These are phyloP conservation scores for Lypha dubia DNA, from an alignment of 2,888 invertebrate genomes.

Conservation along the genomic window DNA sequence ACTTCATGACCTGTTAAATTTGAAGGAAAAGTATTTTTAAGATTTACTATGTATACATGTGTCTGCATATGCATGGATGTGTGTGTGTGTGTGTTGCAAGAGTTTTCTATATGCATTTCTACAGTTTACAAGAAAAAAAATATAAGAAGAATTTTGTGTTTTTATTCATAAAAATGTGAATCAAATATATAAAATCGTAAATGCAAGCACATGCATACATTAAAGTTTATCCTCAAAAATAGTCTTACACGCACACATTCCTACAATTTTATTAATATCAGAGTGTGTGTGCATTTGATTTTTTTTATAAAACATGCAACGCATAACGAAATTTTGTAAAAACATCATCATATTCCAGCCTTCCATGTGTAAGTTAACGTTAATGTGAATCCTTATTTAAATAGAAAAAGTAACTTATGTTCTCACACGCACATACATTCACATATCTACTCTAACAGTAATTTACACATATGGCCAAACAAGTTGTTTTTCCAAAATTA, in stretches of 20 bases:
- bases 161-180: slow-evolving; percentile 51
- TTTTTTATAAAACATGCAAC: slow-evolving; percentile 9
- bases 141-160: slow-evolving; percentile 11
- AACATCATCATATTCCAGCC: slow-evolving; percentile 51
- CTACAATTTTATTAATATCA: background rate
- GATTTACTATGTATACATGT: slow-evolving; percentile 7
- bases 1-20: slow-evolving; percentile 59
- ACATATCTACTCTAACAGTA: slow-evolving; percentile 7
- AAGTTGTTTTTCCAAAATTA: slow-evolving; percentile 63
- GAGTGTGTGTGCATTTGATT: slow-evolving; percentile 11
- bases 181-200: slow-evolving; percentile 66
- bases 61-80: slow-evolving; percentile 15
- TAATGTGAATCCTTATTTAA: slow-evolving; percentile 41
- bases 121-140: background rate
- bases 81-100: slow-evolving; percentile 15
- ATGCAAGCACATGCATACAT: slow-evolving; percentile 4
- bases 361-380: slow-evolving; percentile 30
- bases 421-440: background rate
- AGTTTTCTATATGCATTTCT: background rate
- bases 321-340: slow-evolving; percentile 45
- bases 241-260: slow-evolving; percentile 1
- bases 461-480: slow-evolving; percentile 63
- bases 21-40: slow-evolving; percentile 41
- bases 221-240: background rate
- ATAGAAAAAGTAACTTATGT: slow-evolving; percentile 10